Evolutionary conservation across 2,888 invertebrate genomes (phyloP).

Genomic region (Drosophila nr. perissopoda): DNA sequence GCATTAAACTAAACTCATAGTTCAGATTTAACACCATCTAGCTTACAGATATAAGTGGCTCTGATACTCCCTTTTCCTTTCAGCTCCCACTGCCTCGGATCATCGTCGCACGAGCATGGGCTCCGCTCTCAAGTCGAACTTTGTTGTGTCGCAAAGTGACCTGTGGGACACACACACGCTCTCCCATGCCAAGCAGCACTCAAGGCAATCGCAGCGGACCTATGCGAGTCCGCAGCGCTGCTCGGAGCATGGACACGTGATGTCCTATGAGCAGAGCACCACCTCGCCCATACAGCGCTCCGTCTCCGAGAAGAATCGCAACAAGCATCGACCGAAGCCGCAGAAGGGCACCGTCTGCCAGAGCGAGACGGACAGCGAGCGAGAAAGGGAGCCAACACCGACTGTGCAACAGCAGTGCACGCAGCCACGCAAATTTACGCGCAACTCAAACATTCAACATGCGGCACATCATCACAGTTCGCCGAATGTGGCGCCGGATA

Average conservation of each 20-base stretch:
- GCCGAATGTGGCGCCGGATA: slow-evolving; percentile 87
- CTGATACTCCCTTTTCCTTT: neutral
- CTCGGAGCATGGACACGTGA: slow-evolving; percentile 84
- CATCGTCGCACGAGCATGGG: slow-evolving; percentile 84
- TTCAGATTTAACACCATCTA: neutral
- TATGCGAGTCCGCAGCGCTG: slow-evolving; percentile 84
- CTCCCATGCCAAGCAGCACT: slow-evolving; percentile 85
- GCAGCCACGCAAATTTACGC: slow-evolving; percentile 81
- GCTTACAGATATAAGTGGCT: neutral
- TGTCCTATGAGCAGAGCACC: slow-evolving; percentile 79
- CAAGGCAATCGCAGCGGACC: slow-evolving; percentile 84
- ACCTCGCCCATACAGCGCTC: slow-evolving; percentile 87
- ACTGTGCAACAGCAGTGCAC: slow-evolving; percentile 75
- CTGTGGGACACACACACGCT: slow-evolving; percentile 89
- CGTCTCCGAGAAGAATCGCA: slow-evolving; percentile 88
- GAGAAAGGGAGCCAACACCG: slow-evolving; percentile 83
- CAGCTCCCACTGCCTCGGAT: slow-evolving; percentile 80
- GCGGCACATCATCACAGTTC: slow-evolving; percentile 88
- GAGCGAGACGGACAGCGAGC: slow-evolving; percentile 86
- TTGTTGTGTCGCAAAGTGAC: slow-evolving; percentile 88
- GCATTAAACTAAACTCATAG: neutral
- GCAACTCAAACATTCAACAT: slow-evolving; percentile 82
- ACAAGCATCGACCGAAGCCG: slow-evolving; percentile 85
- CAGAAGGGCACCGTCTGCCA: slow-evolving; percentile 86
- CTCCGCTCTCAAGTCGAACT: slow-evolving; percentile 85